Conservation (phyloP, 2,888 invertebrate genomes). For the Nesidiocoris tenuis region DNA sequence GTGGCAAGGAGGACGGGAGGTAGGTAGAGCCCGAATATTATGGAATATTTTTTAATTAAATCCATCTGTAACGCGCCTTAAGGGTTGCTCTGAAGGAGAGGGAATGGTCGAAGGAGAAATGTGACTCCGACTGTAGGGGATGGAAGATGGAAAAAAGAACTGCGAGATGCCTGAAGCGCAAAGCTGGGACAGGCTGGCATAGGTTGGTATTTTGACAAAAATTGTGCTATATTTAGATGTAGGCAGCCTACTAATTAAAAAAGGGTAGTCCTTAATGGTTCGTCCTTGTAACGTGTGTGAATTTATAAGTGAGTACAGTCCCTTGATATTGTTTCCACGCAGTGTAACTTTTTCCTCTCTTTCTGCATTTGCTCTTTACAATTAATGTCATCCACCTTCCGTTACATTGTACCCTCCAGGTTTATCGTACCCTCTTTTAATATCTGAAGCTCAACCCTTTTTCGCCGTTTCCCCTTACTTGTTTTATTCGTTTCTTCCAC, state of each 20-base stretch:
- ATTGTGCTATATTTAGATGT: constrained; percentile 47
- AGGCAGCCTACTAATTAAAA: constrained; percentile 45
- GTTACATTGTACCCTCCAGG: constrained; percentile 42
- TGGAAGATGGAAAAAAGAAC: background rate
- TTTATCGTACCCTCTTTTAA: constrained; percentile 42
- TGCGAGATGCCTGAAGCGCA: background rate
- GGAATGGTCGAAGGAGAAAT: constrained; percentile 1
- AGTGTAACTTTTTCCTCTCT: background rate
- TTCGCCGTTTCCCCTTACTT: background rate
- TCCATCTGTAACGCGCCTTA: constrained; percentile 47
- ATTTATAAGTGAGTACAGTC: constrained; percentile 42
- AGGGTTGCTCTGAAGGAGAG: constrained; percentile 25
- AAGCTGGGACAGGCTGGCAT: constrained; percentile 11
- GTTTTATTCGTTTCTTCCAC: constrained; percentile 9
- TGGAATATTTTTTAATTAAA: constrained; percentile 48
- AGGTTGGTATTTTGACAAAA: constrained; percentile 48
- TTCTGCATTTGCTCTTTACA: constrained; percentile 43
- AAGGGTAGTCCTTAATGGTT: constrained; percentile 41
- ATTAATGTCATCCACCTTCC: constrained; percentile 44
- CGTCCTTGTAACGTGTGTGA: constrained; percentile 44
- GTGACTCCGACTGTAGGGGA: background rate
- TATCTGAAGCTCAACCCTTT: constrained; percentile 35
- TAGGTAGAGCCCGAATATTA: constrained; percentile 41
- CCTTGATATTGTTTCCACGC: constrained; percentile 43
- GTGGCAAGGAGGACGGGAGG: constrained; percentile 5